Evolutionary conservation across 2,797 vertebrate genomes (phyloP).

Genomic region (Xenopus petersii): DNA sequence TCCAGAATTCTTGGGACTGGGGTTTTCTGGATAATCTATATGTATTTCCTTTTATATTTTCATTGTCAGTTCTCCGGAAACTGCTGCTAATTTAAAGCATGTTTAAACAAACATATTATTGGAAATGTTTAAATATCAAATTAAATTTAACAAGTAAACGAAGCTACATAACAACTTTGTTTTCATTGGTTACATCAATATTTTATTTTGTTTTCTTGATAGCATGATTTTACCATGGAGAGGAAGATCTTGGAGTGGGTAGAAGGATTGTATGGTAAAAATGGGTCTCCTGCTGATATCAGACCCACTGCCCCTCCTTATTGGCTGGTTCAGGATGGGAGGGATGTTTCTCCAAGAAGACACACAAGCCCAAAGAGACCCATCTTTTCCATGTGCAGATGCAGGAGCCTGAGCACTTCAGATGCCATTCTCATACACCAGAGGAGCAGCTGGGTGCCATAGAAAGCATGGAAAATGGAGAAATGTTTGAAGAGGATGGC

Average conservation of each 20-base stretch:
- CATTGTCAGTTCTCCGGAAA: too few relatives aligned
- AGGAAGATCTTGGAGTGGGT: constrained; percentile 80
- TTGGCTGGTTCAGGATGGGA: constrained; percentile 86
- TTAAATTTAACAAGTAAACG: too few relatives aligned
- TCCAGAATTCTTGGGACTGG: too few relatives aligned
- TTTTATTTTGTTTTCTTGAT: constrained; percentile 7
- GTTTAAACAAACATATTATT: too few relatives aligned
- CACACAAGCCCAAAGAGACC: constrained; percentile 38
- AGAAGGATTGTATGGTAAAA: constrained; percentile 64
- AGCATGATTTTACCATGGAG: constrained; percentile 87
- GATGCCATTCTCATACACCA: constrained; percentile 36
- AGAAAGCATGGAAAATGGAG: constrained; percentile 48
- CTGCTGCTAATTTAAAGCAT: too few relatives aligned
- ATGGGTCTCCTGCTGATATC: constrained; percentile 49
- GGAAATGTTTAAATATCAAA: too few relatives aligned
- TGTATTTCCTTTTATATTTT: too few relatives aligned
- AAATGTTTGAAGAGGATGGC: constrained; percentile 44
- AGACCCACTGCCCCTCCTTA: constrained; percentile 82
- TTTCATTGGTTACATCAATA: too few relatives aligned
- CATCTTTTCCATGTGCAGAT: constrained; percentile 61
- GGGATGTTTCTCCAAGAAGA: constrained; percentile 28
- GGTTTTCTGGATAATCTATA: too few relatives aligned
- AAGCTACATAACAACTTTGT: too few relatives aligned
- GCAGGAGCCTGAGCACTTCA: constrained; percentile 62
- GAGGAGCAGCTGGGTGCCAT: constrained; percentile 48